Base-by-base conservation (phyloP, 2,888 invertebrate species). In the Phytoseiulus persimilis region DNA sequence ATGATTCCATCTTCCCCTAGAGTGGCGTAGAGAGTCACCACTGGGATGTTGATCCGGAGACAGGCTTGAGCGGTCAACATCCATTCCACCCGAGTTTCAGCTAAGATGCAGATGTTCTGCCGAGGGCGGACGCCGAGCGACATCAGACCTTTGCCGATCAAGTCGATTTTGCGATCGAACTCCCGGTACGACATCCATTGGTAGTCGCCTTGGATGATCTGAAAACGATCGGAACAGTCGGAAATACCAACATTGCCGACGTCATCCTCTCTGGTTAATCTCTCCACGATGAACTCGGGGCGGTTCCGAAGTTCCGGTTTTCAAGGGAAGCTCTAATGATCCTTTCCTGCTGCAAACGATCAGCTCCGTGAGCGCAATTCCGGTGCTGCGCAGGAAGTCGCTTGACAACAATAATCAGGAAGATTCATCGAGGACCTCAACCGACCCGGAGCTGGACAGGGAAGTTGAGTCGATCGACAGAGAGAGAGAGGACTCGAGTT, bases 1-100 rank as follows among this genome's bases (percentile, higher is more conserved):
- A 90, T 32, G 0, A 91, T 90, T 32, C 91, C 99, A 5, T 99
- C 98, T 92, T 98, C 97, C 45, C 98, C 98, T 31, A 99, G 94
- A 0, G 98, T 99, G 1, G 99, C 96, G 93, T 99, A 99, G 91
- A 99, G 96, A 0, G 99, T 99, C 3, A 98, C 98, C 92, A 99
- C 96, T 94, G 97, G 96, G 92, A 97, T 95, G 93, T 96, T 97
- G 93, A 96, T 96, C 93, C 96, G 97, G 94, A 99, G 98, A 93
- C 98, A 96, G 90, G 97, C 98, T 92, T 98, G 96, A 0, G 98
- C 98, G 0, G 97, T 96, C 89, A 98, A 94, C 95, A 99, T 96
- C 99, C 99, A 99, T 93, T 99, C 99, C 89, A 96, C 96, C 91
- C 98, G 94, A 0, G 99, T 99, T 94, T 99, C 99, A 0, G 98